Evolutionary conservation across 1,140 invertebrate species (phyloP), one percentile per base, ranked within the genome.

Genomic region (Megathymus violae): DNA sequence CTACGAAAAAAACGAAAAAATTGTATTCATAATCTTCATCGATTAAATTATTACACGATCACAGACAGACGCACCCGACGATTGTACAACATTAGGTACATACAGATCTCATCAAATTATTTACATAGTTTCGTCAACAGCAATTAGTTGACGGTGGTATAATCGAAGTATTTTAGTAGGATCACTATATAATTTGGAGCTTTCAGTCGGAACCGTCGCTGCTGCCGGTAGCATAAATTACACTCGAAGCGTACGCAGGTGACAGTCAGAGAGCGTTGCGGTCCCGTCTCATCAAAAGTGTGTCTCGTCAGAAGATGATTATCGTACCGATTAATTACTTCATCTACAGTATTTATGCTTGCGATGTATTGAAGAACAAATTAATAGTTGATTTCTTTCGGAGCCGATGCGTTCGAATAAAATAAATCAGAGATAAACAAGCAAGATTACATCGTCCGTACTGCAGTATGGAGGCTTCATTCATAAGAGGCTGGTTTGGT

Each of bases 391-490:
- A 88, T 76, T 74, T 80, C 79, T 85, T 84, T 86, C 80, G 74
- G 74, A 81, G 63, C 74, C 71, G 75, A 83, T 82, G 76, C 76
- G 71, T 80, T 65, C 75, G 82, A 80, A 86, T 86, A 85, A 88
- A 85, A 88, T 87, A 88, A 88, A 88, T 88, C 83, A 83, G 82
- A 81, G 83, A 87, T 89, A 89, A 89, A 84, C 84, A 87, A 83
- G 78, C 76, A 69, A 74, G 78, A 80, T 85, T 76, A 78, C 69
- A 71, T 74, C 52, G 68, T 77, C 74, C 62, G 69, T 74, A 62
- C 62, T 62, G 67, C 63, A n/a, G n/a, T n/a, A 77, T 65, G 70
- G 63, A 79, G 78, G 79, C 67, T 90, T 86, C 88, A 90, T 90
- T 90, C 83, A 90, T 89, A 87, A n/a, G n/a, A 89, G 83, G 64